These are phyloP conservation scores for Probosciger aterrimus DNA, from an alignment of 2,113 vertebrate genomes.

Conservation along the genomic window DNA sequence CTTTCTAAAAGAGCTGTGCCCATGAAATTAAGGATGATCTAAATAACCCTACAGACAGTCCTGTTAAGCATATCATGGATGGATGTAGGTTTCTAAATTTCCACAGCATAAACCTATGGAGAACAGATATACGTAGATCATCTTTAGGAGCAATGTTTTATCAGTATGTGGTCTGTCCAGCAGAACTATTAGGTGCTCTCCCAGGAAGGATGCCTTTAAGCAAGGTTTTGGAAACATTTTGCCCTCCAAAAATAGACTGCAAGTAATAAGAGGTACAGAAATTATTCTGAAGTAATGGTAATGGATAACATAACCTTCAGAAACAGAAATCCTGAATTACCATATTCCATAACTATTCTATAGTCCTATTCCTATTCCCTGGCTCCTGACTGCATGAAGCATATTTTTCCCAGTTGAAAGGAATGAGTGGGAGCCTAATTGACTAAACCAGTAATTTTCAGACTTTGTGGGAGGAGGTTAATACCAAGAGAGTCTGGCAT, in stretches of 20 bases:
- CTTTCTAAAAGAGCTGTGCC: background rate
- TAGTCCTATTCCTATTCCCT: background rate
- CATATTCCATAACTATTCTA: background rate
- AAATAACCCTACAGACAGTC: background rate
- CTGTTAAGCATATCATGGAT: background rate
- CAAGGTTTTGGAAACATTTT: background rate
- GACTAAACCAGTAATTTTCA: constrained; percentile 43
- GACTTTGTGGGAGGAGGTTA: constrained; percentile 13
- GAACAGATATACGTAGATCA: background rate
- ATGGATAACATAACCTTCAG: background rate
- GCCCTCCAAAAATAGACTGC: background rate
- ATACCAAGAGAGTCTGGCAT: background rate
- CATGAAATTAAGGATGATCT: background rate
- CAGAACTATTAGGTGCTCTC: background rate
- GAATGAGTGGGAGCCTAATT: constrained; percentile 33
- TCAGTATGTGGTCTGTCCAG: background rate
- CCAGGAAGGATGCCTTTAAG: background rate
- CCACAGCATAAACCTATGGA: background rate
- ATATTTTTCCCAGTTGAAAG: background rate
- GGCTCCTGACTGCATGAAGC: background rate
- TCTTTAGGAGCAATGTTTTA: background rate
- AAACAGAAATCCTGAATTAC: background rate
- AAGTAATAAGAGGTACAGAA: background rate
- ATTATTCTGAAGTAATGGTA: background rate
- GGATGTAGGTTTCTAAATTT: background rate